A percentile compares a stretch with the other conserved stretches of the same genome.
These are phyloP conservation scores for Myodes glareolus DNA, from an alignment of 2,113 vertebrate species.

Conservation along the genomic window DNA sequence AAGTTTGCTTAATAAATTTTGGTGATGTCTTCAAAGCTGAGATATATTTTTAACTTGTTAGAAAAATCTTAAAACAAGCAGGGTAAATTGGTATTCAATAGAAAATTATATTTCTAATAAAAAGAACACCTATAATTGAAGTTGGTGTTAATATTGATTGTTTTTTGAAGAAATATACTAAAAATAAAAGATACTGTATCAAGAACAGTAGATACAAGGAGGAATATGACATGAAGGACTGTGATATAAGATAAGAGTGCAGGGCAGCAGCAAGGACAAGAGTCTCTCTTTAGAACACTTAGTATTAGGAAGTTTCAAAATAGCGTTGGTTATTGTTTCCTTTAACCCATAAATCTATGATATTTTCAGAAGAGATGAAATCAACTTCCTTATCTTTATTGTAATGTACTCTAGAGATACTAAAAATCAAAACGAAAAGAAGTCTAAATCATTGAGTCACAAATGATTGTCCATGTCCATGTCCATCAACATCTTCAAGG, in stretches of 20 bases:
- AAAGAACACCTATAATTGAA: neutral
- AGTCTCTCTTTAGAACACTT: neutral
- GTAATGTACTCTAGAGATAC: neutral
- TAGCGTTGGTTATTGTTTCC: neutral
- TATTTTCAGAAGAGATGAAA: neutral
- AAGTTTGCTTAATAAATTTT: conserved; percentile 44
- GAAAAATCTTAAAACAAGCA: conserved; percentile 42
- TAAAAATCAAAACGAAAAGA: neutral
- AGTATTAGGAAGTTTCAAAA: neutral
- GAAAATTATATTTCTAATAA: conserved; percentile 22
- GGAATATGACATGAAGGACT: neutral
- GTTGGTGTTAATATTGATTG: neutral
- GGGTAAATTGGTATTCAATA: neutral
- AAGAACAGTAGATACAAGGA: neutral
- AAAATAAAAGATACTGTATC: neutral
- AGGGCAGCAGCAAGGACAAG: neutral
- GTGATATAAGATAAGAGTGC: neutral
- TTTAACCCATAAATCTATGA: neutral
- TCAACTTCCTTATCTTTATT: neutral
- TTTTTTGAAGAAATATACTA: neutral
- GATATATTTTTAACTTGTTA: conserved; percentile 42
- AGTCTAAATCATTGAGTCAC: neutral
- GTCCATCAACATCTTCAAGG: neutral
- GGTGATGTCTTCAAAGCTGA: conserved; percentile 5
- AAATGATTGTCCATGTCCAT: neutral